Evolutionary conservation across 2,113 vertebrate genomes (phyloP).

Genomic region (Solea senegalensis): DNA sequence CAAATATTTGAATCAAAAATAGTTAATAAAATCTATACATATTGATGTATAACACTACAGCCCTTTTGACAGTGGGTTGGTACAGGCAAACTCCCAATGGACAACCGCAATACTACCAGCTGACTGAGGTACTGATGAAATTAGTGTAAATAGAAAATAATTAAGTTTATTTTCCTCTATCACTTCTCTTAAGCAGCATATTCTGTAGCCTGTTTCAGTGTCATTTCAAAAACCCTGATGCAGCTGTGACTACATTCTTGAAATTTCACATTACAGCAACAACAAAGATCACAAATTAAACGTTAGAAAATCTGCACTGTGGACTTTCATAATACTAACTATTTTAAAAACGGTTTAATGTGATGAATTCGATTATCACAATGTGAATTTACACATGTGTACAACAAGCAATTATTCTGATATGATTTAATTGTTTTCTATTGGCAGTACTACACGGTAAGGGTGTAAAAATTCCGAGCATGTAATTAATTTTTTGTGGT

Average conservation of each 20-base stretch:
- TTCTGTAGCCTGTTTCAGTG: not conserved
- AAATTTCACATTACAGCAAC: not conserved
- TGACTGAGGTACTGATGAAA: not conserved
- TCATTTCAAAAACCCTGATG: not conserved
- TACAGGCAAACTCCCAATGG: no score
- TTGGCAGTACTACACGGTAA: conserved; percentile 3
- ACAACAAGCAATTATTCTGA: not conserved
- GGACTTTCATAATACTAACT: not conserved
- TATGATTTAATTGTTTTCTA: not conserved
- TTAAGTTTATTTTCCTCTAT: no score
- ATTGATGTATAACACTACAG: not conserved
- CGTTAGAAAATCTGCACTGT: not conserved
- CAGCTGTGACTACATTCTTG: conserved; percentile 3
- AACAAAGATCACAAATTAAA: not conserved
- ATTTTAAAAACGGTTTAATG: not conserved
- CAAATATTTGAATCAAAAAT: conserved; percentile 16
- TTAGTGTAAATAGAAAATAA: not conserved
- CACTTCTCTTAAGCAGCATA: not conserved
- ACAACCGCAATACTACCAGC: no score
- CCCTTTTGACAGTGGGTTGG: no score
- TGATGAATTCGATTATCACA: conserved; percentile 11
- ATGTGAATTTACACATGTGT: not conserved
- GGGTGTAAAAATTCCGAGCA: no score
- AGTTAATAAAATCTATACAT: conserved; percentile 4
- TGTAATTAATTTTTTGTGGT: no score